Percentiles rank a stretch among this genome's conserved stretches.
These are phyloP conservation scores for Sebastes kiyomatsui DNA, from an alignment of 2,797 vertebrate genomes.

Conservation along the genomic window DNA sequence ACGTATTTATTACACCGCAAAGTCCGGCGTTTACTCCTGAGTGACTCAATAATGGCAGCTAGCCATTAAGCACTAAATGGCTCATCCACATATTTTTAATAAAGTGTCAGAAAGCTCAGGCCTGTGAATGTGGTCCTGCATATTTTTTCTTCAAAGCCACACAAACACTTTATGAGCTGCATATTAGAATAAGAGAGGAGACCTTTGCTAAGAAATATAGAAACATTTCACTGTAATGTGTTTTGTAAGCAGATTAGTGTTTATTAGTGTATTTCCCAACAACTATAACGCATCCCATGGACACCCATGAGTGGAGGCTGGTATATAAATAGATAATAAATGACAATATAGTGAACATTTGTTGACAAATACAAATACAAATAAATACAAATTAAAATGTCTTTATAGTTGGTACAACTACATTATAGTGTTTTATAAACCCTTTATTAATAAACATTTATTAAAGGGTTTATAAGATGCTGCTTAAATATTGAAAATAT, in stretches of 20 bases:
- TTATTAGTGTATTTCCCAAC: not conserved
- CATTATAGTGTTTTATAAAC: not conserved
- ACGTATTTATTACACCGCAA: slow-evolving; percentile 87
- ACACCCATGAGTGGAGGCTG: not conserved
- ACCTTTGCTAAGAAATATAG: not conserved
- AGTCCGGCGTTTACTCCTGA: slow-evolving; percentile 68
- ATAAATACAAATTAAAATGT: not conserved
- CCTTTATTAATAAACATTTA: not conserved
- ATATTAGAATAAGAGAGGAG: slow-evolving; percentile 18
- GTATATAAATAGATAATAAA: not conserved
- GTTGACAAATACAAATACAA: not conserved
- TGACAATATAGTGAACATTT: not conserved
- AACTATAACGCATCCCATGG: too few species aligned
- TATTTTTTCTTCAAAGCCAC: slow-evolving; percentile 90
- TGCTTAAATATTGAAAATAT: not conserved
- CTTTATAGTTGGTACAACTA: not conserved
- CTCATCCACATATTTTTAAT: slow-evolving; percentile 96
- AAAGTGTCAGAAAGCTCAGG: slow-evolving; percentile 91
- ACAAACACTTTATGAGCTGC: slow-evolving; percentile 83
- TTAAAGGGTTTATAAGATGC: not conserved
- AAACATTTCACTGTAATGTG: not conserved
- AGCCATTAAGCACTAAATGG: slow-evolving; percentile 98
- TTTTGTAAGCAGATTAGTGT: not conserved
- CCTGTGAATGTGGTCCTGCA: slow-evolving; percentile 88
- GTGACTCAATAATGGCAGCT: slow-evolving; percentile 95